Evolutionary conservation across 2,113 vertebrate genomes (phyloP).

Genomic region (Petaurus breviceps): DNA sequence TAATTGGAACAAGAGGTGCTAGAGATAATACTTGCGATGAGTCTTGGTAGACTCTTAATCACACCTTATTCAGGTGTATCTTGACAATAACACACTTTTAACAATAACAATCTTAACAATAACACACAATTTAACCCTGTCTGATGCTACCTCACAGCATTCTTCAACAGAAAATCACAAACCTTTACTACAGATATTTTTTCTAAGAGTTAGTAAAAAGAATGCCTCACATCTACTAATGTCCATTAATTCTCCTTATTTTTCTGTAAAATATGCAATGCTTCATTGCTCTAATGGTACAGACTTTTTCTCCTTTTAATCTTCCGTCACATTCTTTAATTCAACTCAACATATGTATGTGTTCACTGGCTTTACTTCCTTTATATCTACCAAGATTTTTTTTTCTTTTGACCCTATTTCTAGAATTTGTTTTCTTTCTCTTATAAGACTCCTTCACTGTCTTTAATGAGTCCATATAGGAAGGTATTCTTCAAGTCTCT

Average conservation of each 20-base stretch:
- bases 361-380: too few species aligned
- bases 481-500: too few species aligned
- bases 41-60: not conserved
- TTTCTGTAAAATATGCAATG: not conserved
- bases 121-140: not conserved
- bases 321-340: not conserved
- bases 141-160: not conserved
- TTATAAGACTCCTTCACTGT: too few species aligned
- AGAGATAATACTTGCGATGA: not conserved
- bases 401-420: too few species aligned
- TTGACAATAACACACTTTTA: not conserved
- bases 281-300: not conserved
- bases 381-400: too few species aligned
- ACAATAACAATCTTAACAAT: not conserved
- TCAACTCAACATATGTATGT: too few species aligned
- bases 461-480: too few species aligned
- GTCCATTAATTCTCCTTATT: not conserved
- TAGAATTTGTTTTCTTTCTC: too few species aligned
- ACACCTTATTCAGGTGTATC: not conserved
- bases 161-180: not conserved
- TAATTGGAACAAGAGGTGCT: not conserved
- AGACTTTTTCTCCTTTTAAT: not conserved
- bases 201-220: not conserved
- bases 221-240: not conserved
- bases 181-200: not conserved